Conservation (phyloP, 2,888 invertebrate species). For the Amiota minor region DNA sequence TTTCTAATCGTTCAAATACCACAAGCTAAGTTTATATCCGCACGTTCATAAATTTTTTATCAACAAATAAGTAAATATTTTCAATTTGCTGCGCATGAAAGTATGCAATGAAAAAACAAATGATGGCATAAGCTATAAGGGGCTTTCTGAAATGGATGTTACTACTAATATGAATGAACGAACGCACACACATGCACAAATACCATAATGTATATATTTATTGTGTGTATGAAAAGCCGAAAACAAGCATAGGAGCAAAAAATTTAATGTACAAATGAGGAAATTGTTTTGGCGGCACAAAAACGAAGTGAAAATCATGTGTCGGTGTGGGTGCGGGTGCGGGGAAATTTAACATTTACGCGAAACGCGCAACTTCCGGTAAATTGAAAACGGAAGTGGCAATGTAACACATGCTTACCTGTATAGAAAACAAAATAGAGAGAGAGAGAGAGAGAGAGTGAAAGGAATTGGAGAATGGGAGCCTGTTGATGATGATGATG, state of each 20-base stretch:
- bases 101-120: not conserved
- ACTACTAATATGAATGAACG: too few relatives aligned
- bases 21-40: too few relatives aligned
- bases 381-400: slow-evolving; percentile 23
- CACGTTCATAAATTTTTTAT: not conserved
- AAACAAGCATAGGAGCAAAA: not conserved
- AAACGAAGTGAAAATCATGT: not conserved
- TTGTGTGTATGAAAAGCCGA: not conserved
- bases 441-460: not conserved
- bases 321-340: too few relatives aligned
- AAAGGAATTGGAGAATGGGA: not conserved
- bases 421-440: not conserved
- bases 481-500: slow-evolving; percentile 18
- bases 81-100: slow-evolving; percentile 21
- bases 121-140: not conserved
- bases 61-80: slow-evolving; percentile 8
- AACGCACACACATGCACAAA: not conserved
- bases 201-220: not conserved
- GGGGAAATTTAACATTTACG: slow-evolving; percentile 9
- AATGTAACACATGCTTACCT: slow-evolving; percentile 20
- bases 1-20: too few relatives aligned
- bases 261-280: slow-evolving; percentile 43
- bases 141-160: not conserved
- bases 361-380: slow-evolving; percentile 22
- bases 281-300: slow-evolving; percentile 58